These are phyloP conservation scores for Thermophis baileyi DNA, from an alignment of 2,113 vertebrate species.

Conservation along the genomic window DNA sequence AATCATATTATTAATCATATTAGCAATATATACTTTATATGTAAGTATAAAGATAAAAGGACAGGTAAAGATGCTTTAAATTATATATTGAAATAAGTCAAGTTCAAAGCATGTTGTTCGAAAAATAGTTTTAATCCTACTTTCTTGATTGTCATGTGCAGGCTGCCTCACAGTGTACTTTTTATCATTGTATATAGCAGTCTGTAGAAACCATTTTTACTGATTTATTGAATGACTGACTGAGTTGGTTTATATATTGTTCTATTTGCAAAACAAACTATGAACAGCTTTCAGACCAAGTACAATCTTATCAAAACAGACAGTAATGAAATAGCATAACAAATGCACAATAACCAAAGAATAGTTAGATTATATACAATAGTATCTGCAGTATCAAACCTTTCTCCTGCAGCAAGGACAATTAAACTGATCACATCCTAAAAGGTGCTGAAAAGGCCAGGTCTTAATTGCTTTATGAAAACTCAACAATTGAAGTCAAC, in stretches of 20 bases:
- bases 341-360: background rate
- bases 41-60: background rate
- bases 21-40: background rate
- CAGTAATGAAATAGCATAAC: background rate
- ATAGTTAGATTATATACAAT: background rate
- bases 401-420: background rate
- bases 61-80: background rate
- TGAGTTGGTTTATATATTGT: background rate
- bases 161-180: background rate
- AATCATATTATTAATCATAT: background rate
- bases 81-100: background rate
- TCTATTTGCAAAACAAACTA: background rate
- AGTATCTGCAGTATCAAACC: background rate
- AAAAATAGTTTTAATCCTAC: background rate
- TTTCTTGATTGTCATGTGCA: background rate
- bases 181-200: background rate
- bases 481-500: background rate
- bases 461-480: background rate
- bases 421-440: background rate
- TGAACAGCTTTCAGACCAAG: background rate
- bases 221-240: background rate
- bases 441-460: background rate
- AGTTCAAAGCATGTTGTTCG: background rate
- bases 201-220: background rate
- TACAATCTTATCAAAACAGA: background rate